These are phyloP conservation scores for Limosa lapponica DNA, from an alignment of 2,797 vertebrate genomes.

Conservation along the genomic window DNA sequence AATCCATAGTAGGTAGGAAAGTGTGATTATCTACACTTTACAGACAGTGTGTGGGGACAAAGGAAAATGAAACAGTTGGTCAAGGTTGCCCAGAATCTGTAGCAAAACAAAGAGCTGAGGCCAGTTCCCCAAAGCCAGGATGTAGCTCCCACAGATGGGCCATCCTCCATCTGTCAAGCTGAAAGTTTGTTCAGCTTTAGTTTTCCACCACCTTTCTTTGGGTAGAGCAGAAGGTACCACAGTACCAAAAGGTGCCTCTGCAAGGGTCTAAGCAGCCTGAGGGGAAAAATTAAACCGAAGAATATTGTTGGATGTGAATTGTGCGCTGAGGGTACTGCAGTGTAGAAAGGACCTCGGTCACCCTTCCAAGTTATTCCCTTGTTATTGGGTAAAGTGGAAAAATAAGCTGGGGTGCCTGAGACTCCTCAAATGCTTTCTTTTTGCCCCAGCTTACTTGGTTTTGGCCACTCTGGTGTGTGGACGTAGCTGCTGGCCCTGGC, in stretches of 20 bases:
- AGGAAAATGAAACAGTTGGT: not conserved
- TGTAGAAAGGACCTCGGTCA: not conserved
- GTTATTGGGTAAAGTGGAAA: not conserved
- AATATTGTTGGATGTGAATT: not conserved
- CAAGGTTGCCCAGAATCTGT: not conserved
- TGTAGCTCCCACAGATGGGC: fast-evolving
- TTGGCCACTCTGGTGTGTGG: not conserved
- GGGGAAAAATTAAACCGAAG: not conserved
- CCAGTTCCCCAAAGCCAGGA: not conserved
- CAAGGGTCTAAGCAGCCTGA: not conserved
- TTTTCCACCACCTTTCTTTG: not conserved
- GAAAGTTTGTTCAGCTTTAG: not conserved
- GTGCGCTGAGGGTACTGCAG: not conserved
- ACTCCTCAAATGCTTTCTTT: not conserved
- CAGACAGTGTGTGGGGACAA: not conserved
- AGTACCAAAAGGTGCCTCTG: not conserved
- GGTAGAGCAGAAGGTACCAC: not conserved
- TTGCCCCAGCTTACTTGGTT: fast-evolving
- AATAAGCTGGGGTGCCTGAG: not conserved
- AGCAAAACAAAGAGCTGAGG: not conserved
- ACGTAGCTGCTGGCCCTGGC: not conserved
- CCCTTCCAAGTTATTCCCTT: not conserved
- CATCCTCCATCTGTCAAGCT: not conserved
- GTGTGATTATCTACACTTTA: not conserved
- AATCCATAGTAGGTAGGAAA: not conserved